Evolutionary conservation across 2,888 invertebrate species (phyloP), one percentile per base, ranked within the genome.

Genomic region (Aleiodes alternator): DNA sequence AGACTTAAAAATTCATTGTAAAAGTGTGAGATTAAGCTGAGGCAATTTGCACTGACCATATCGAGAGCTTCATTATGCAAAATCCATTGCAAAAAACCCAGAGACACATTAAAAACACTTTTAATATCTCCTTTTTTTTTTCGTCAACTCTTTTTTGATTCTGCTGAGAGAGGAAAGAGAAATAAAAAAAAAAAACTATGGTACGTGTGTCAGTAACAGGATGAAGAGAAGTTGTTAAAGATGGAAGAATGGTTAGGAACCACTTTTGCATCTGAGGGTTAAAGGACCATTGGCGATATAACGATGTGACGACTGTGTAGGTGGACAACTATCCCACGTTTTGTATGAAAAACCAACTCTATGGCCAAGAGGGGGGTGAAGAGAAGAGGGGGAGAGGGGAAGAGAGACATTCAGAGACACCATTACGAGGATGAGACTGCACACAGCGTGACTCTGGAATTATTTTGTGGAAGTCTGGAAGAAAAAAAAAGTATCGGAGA

Each of bases 391-490:
- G 43, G 9, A 0, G 43, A 43, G 43, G 7, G 43, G 43, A 3
- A 43, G 51, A 31, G 51, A 51, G 23, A 51, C 66, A 69, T 71
- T 64, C 50, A 69, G 66, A 76, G 71, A 73, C 69, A 64, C 66
- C 56, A 73, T 73, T 75, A 79, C 75, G 76, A 78, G 69, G 72
- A 78, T 64, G 79, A 78, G 70, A 72, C 74, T 70, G 75, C 64
- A 81, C 87, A 70, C 87, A 87, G 86, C 88, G 83, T 88, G 88
- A 88, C 85, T 87, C 82, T 85, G 86, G 38, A 23, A 87, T 88
- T 87, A 87, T 88, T 88, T 85, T 84, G 86, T 83, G 82, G 82
- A 80, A 80, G 73, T 64, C 64, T 43, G 12, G 16, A 16, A 9
- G 43, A 43, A 16, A 48, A 64, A 64, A 64, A 16, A 6, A 23